Evolutionary conservation across 2,797 vertebrate genomes (phyloP), one percentile per base, ranked within the genome.

Genomic region (Vespertilio murinus): DNA sequence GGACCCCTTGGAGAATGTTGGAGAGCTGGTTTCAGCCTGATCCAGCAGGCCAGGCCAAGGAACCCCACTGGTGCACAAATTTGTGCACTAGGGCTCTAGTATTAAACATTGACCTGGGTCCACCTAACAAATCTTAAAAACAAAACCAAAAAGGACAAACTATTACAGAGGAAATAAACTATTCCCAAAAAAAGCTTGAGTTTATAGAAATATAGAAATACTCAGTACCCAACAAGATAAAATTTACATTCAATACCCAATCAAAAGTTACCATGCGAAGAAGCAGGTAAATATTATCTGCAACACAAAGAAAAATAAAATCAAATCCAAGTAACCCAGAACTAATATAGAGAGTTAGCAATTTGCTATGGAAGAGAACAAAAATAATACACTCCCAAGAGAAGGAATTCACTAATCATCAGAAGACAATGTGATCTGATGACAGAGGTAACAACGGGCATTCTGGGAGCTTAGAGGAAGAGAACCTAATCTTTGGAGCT

Each of bases 141-240:
- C 4, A 83, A 82, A 49, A 67, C 20, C 47, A 78, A 22, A 52
- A 92, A 89, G 54, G 49, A 69, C 45, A 93, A 91, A 49, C 14
- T 49, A 42, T 70, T 90, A 82, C 30, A 28, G 79, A 77, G 8
- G 56, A 90, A 92, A 93, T 52, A 47, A 47, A 79, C 33, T 49
- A 35, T 38, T 61, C 40, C 42, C 59, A 90, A 82, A 78, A 56
- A 54, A 92, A 89, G 20, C 20, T 74, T 80, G 79, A 83, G 59
- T 90, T 45, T 80, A 79, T 8, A 52, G 54, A 35, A 87, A 77
- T 54, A 86, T 4, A 92, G 22, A 94, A 95, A 92, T 74, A 89
- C 10, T 38, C 30, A 75, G 40, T 65, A 65, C 13, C 11, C n/a
- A 89, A 71, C 12, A 71, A 91, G 17, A 35, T 81, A 93, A 95